Conservation (phyloP, 2,113 vertebrate species). For the Mixornis gularis region DNA sequence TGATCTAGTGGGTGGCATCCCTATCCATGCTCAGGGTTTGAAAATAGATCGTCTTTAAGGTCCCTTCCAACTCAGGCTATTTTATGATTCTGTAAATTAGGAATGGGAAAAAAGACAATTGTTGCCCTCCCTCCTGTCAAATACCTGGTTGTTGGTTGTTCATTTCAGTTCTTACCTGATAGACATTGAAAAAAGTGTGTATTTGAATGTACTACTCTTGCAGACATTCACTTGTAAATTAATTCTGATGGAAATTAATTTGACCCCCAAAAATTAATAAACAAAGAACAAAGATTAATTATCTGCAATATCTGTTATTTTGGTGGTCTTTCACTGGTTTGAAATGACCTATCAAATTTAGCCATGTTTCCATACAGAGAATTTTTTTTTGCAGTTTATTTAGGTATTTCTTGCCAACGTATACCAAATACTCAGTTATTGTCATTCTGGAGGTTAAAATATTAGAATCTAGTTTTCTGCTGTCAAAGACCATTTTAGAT, state of each 20-base stretch:
- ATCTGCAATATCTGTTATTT: not conserved
- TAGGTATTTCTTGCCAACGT: not conserved
- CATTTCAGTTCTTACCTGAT: not conserved
- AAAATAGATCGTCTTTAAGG: not conserved
- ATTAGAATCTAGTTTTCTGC: not conserved
- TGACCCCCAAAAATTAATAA: not conserved
- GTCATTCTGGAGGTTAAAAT: not conserved
- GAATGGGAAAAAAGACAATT: not conserved
- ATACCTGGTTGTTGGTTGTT: not conserved
- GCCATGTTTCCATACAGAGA: not conserved
- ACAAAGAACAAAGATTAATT: rapidly evolving
- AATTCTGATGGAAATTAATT: not conserved
- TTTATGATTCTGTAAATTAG: not conserved
- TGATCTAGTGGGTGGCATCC: not conserved
- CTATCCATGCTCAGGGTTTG: not conserved
- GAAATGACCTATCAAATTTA: not conserved
- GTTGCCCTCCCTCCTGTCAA: not conserved
- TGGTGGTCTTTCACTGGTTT: not conserved
- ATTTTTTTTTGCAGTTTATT: not conserved
- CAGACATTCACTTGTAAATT: not conserved
- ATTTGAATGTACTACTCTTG: not conserved
- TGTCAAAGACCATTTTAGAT: not conserved
- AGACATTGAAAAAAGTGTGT: not conserved
- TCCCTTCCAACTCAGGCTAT: not conserved
- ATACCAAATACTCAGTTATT: not conserved